phyloP scores from a whole-genome alignment of 2,797 vertebrate species.

The Choloepus didactylus region DNA sequence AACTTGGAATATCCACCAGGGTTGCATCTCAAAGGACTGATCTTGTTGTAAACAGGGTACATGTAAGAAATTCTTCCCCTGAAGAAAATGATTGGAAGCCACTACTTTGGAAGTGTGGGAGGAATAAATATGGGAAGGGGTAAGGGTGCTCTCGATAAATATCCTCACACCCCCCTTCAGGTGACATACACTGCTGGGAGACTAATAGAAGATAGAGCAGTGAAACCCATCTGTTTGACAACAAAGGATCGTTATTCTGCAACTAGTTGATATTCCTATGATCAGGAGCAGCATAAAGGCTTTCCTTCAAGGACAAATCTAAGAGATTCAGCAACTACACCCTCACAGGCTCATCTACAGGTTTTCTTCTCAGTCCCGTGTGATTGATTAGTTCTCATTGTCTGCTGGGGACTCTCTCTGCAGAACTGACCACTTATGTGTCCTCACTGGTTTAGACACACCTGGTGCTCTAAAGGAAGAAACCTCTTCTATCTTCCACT shows the following conservation, averaged over 20 bases:
- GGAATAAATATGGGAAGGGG: not conserved
- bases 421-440: not conserved
- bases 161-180: not conserved
- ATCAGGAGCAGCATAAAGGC: not conserved
- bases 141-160: not conserved
- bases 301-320: not conserved
- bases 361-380: not conserved
- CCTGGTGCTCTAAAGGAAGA: not conserved
- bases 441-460: not conserved
- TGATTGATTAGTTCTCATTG: not conserved
- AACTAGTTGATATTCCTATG: not conserved
- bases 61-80: slow-evolving; percentile 5
- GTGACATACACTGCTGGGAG: not conserved
- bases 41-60: not conserved
- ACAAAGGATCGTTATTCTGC: not conserved
- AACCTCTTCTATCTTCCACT: not conserved
- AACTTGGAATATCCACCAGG: slow-evolving; percentile 12
- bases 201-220: not conserved
- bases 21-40: not conserved
- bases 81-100: slow-evolving; percentile 49
- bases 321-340: not conserved
- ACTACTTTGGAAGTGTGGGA: not conserved
- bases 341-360: not conserved
- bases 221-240: not conserved
- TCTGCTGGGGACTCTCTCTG: not conserved